Evolutionary conservation across 2,888 invertebrate genomes (phyloP), one percentile per base, ranked within the genome.

Genomic region (Dusona sp.): DNA sequence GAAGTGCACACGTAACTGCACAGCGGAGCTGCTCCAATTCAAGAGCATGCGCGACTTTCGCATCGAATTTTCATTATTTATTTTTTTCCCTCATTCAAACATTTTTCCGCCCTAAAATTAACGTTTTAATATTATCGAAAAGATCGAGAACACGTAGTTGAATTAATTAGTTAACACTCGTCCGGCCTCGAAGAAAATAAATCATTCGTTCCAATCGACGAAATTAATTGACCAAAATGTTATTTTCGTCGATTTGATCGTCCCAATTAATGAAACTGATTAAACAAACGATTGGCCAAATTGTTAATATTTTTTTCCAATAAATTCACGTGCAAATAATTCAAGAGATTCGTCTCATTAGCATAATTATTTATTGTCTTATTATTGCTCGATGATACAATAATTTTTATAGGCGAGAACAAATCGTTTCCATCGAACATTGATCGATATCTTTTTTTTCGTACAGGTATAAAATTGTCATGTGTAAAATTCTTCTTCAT

Each of bases 301-400:
- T 2, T 38, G 38, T 38, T 67, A 13, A 3, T 11, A 29, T 19
- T 11, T 25, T 7, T 19, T 7, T 48, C 0, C 0, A 16, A 16
- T 4, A n/a, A 4, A 48, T 19, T 36, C 9, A 13, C 33, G 3
- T 22, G 4, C 36, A 22, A 38, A 57, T 38, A 36, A n/a, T 36
- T 74, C 73, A 25, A 16, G 1, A 25, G 22, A 54, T 36, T 57
- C 75, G 70, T 72, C 13, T 91, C 29, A 51, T 72, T 68, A 79
- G 54, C 16, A 36, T 83, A 75, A 72, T 78, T 70, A 3, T 91
- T 91, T 91, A 91, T 91, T 91, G 90, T 91, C 91, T 88, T 72
- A 84, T 79, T 88, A 89, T 89, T 89, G 84, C 83, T 89, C 77
- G 70, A 83, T 89, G 79, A 83, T 89, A 90, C 84, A 84, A 74